Conservation (phyloP, 2,113 vertebrate species). For the Bos indicus region DNA sequence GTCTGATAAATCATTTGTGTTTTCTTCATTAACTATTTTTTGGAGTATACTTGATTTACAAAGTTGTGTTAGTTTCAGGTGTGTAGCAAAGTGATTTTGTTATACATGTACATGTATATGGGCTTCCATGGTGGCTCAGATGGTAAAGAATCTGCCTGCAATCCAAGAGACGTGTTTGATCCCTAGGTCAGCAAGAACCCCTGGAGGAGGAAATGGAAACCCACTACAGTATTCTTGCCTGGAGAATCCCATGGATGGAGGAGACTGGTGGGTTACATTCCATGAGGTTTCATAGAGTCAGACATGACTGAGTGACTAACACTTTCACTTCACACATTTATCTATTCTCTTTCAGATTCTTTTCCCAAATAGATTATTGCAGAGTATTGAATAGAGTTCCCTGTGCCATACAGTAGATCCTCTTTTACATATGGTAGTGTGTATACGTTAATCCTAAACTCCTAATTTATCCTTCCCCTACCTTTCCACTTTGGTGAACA, state of each 20-base stretch:
- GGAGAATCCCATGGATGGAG: neutral
- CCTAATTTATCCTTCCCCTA: neutral
- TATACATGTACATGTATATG: neutral
- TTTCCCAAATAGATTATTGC: neutral
- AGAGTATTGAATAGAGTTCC: neutral
- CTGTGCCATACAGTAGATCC: neutral
- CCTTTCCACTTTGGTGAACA: neutral
- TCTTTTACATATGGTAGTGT: neutral
- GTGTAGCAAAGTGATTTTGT: neutral
- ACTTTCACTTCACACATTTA: neutral
- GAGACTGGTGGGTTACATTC: neutral
- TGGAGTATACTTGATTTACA: neutral
- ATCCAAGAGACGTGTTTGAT: neutral
- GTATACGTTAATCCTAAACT: neutral
- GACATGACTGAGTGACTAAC: neutral
- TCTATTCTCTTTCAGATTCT: neutral
- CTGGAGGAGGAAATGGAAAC: neutral
- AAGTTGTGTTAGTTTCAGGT: neutral
- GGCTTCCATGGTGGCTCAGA: neutral
- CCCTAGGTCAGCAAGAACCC: neutral
- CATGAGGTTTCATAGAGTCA: neutral
- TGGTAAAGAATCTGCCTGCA: neutral
- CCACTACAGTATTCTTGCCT: neutral
- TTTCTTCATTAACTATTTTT: neutral
- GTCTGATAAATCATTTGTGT: neutral